Base-by-base conservation (phyloP, 2,113 vertebrate genomes). In the Mugil cephalus region DNA sequence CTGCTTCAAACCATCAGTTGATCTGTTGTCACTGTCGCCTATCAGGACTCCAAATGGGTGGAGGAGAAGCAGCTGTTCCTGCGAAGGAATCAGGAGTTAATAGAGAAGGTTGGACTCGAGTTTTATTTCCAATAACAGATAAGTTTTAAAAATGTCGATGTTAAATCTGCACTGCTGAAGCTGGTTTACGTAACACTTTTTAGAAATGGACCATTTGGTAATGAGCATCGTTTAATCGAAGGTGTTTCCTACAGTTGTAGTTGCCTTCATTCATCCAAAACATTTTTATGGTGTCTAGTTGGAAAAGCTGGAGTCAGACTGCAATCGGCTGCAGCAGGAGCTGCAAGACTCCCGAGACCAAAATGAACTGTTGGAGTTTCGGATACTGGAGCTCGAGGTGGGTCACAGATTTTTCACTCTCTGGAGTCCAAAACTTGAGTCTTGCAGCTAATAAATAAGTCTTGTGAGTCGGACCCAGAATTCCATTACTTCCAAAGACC, bases 31-130 rank as follows among this genome's bases (percentile, higher is more conserved):
- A n/a, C n/a, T 75, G 10, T 48, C 30, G 13, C 58, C 2, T 40
- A 2, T 84, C 89, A 99, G 98, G 98, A 99, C 86, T 98, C 98
- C 0, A 97, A 95, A 85, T 99, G 98, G 98, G 98, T 99, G 79
- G 98, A 99, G 89, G 98, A 99, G 90, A 99, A 98, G 82, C 98
- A 99, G 82, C 95, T 97, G 71, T 99, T 99, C 90, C 90, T 98
- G 84, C 95, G 95, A 78, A 94, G 97, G 89, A 99, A 99, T 87
- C 98, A 99, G 88, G 97, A 99, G 84, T 94, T 99, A 80, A 89
- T 96, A 80, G 97, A 99, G 21, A 99, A 97, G 98, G 98, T 98
- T 56, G 3, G 66, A 30, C 19, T 65, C 2, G 5, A 30, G 3
- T 30, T 30, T 30, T 2, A 30, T 12, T 10, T 17, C 3, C n/a